Evolutionary conservation across 2,797 vertebrate species (phyloP).

Genomic region (Spea hammondii): DNA sequence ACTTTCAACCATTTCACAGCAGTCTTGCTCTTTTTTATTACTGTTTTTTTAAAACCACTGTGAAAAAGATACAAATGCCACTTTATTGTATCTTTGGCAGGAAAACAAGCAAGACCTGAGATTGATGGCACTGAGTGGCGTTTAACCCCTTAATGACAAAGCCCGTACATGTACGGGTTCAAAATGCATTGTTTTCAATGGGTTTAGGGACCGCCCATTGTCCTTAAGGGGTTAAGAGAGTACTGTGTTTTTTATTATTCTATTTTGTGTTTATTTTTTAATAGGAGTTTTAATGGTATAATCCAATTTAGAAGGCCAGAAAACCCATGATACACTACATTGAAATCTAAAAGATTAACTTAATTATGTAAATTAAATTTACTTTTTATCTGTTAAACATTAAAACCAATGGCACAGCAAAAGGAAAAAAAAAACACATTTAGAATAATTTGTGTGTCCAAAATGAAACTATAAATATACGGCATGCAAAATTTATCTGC

Average conservation of each 20-base stretch:
- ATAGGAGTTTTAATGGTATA: conserved; percentile 61
- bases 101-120: conserved; percentile 56
- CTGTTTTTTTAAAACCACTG: conserved; percentile 62
- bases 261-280: conserved; percentile 55
- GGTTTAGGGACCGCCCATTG: no score
- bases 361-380: conserved; percentile 63
- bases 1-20: conserved; percentile 66
- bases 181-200: no score
- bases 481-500: conserved; percentile 42
- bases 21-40: conserved; percentile 64
- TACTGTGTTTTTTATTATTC: conserved; percentile 53
- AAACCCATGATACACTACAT: conserved; percentile 59
- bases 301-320: conserved; percentile 57
- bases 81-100: conserved; percentile 51
- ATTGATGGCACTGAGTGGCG: conserved; percentile 49
- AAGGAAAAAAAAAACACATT: conserved; percentile 53
- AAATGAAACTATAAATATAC: conserved; percentile 49
- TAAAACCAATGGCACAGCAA: conserved; percentile 57
- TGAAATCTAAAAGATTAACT: conserved; percentile 63
- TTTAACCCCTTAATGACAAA: no score
- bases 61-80: conserved; percentile 57
- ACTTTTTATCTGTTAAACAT: conserved; percentile 60
- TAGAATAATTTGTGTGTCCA: conserved; percentile 49
- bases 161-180: no score
- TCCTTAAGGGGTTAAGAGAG: no score